A percentile compares a stretch with the other conserved stretches of the same genome.
Conservation (phyloP, 2,797 vertebrate genomes). For the Tympanoctomys barrerae region DNA sequence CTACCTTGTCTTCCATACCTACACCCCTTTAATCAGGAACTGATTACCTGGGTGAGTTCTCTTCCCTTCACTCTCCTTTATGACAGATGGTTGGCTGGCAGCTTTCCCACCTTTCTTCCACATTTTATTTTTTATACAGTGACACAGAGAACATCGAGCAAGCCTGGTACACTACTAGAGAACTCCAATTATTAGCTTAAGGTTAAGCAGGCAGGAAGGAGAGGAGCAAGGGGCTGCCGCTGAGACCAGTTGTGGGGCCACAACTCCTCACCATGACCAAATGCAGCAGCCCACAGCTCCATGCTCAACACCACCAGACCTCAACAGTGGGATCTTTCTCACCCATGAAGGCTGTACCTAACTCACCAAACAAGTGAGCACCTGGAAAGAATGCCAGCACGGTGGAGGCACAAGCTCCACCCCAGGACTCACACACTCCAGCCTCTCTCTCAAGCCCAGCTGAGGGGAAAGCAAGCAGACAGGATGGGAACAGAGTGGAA, state of each 20-base stretch:
- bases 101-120: not conserved
- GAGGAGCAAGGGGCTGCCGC: not conserved
- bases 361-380: not conserved
- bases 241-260: not conserved
- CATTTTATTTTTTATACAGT: not conserved
- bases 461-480: not conserved
- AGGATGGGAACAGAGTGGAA: not conserved
- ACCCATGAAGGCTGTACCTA: not conserved
- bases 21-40: not conserved
- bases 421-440: not conserved
- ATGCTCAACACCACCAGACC: not conserved
- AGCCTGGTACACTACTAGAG: not conserved
- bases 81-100: not conserved
- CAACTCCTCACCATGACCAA: not conserved
- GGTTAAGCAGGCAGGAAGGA: not conserved
- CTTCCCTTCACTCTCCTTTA: not conserved
- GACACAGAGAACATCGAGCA: not conserved
- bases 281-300: not conserved
- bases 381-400: not conserved
- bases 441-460: not conserved
- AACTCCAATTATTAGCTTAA: not conserved
- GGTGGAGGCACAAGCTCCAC: not conserved
- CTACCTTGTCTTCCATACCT: not conserved
- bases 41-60: not conserved
- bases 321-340: not conserved